These are phyloP conservation scores for Drosophila ogumai DNA, from an alignment of 1,140 invertebrate species.

Conservation along the genomic window DNA sequence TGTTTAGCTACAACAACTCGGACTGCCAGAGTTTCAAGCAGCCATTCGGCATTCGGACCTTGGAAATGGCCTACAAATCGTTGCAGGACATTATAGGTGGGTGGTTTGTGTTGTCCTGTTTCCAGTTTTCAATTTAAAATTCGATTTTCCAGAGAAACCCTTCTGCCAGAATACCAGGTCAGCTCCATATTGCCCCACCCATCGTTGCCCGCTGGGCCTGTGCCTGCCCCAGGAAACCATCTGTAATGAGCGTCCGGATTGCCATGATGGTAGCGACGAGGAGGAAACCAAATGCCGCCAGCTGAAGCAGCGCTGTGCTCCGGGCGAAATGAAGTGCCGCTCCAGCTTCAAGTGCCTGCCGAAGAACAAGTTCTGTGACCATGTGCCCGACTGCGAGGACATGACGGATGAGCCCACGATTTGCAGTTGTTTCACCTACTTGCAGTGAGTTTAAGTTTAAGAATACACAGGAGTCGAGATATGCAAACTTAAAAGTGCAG, in stretches of 20 bases:
- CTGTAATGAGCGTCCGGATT: constrained; percentile 90
- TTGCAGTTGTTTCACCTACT: constrained; percentile 89
- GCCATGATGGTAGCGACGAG: constrained; percentile 89
- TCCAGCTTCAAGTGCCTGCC: constrained; percentile 88
- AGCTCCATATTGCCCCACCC: constrained; percentile 85
- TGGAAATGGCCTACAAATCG: constrained; percentile 62
- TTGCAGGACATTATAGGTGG: constrained; percentile 71
- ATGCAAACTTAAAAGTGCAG: no score
- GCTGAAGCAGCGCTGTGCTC: constrained; percentile 53
- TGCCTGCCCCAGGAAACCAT: constrained; percentile 88
- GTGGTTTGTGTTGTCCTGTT: background rate
- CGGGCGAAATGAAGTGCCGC: constrained; percentile 88
- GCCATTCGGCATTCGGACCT: constrained; percentile 59
- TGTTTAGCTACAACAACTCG: constrained; percentile 76
- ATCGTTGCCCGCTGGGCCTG: constrained; percentile 89
- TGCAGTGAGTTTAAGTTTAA: constrained; percentile 84
- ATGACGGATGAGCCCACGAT: constrained; percentile 89
- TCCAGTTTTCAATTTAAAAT: background rate
- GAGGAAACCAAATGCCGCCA: constrained; percentile 85
- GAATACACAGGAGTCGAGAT: no score
- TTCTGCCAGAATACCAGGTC: constrained; percentile 44
- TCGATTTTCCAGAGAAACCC: constrained; percentile 51
- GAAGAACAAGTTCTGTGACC: constrained; percentile 89
- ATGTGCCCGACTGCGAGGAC: constrained; percentile 89
- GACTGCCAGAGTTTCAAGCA: constrained; percentile 75